Conservation (phyloP, 2,888 invertebrate genomes). For the Hipparchia sbordonii region DNA sequence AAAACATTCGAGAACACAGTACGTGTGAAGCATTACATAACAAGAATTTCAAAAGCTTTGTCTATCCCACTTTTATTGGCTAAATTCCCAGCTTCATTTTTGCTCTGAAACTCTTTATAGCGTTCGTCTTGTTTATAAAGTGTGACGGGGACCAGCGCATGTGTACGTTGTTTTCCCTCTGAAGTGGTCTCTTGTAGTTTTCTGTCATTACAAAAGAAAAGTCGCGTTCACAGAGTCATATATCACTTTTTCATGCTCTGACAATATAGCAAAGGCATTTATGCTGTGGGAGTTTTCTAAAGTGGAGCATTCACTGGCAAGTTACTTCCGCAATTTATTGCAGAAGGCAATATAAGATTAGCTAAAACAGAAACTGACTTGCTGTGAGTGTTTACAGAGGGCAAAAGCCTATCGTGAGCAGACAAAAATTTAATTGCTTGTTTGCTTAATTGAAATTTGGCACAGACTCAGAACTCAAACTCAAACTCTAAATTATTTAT, state of each 20-base stretch:
- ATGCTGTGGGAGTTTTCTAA: too few species aligned
- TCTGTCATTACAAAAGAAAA: constrained; percentile 31
- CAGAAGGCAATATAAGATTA: too few species aligned
- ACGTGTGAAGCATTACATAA: constrained; percentile 56
- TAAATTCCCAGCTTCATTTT: constrained; percentile 60
- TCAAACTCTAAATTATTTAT: too few species aligned
- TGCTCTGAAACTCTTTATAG: constrained; percentile 41
- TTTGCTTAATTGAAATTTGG: too few species aligned
- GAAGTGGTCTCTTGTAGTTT: constrained; percentile 36
- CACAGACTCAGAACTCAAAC: too few species aligned
- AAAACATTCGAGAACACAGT: constrained; percentile 57
- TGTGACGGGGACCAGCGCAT: constrained; percentile 41
- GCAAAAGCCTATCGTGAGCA: too few species aligned
- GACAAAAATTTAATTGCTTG: too few species aligned
- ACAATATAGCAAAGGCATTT: not conserved
- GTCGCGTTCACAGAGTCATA: constrained; percentile 19
- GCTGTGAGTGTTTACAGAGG: too few species aligned
- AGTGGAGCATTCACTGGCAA: too few species aligned
- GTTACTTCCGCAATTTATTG: too few species aligned
- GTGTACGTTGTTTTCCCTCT: constrained; percentile 39
- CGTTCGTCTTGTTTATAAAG: constrained; percentile 43
- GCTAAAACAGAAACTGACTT: too few species aligned
- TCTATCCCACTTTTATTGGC: constrained; percentile 58
- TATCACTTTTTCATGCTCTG: constrained; percentile 24
- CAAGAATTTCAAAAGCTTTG: constrained; percentile 57